These are phyloP conservation scores for Neuroterus valhalla DNA, from an alignment of 1,140 invertebrate species.

Conservation along the genomic window DNA sequence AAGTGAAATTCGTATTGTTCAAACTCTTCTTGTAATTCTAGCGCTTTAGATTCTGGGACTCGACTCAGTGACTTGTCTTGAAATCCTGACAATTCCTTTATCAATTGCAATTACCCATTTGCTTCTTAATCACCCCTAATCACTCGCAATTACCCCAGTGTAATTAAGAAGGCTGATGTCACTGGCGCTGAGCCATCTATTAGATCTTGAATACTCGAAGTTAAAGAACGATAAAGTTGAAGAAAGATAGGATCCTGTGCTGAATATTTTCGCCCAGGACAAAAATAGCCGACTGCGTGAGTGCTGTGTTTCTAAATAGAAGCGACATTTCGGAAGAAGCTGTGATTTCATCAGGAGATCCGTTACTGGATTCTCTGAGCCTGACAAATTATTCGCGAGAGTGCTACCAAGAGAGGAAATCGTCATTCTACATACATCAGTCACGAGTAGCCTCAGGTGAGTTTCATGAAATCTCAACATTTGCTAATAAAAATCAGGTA, in stretches of 20 bases:
- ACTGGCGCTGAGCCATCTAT: constrained; percentile 40
- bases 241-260: neutral
- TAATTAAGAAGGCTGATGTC: constrained; percentile 68
- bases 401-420: constrained; percentile 58
- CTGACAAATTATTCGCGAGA: constrained; percentile 46
- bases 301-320: constrained; percentile 11
- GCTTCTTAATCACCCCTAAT: constrained; percentile 68
- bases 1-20: neutral
- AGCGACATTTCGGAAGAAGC: constrained; percentile 29
- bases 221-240: neutral
- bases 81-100: constrained; percentile 33
- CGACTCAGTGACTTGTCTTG: constrained; percentile 15
- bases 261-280: neutral
- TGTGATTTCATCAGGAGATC: constrained; percentile 18
- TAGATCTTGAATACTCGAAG: constrained; percentile 17
- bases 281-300: constrained; percentile 15
- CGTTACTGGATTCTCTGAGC: constrained; percentile 33
- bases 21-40: neutral
- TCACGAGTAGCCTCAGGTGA: constrained; percentile 61
- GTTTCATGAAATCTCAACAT: constrained; percentile 39
- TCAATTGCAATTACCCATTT: constrained; percentile 64
- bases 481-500: constrained; percentile 3
- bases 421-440: constrained; percentile 67
- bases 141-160: constrained; percentile 64
- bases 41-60: constrained; percentile 32